Percentiles rank a stretch among this genome's conserved stretches.
Evolutionary conservation across 1,140 invertebrate genomes (phyloP).

Genomic region (Portunus trituberculatus): DNA sequence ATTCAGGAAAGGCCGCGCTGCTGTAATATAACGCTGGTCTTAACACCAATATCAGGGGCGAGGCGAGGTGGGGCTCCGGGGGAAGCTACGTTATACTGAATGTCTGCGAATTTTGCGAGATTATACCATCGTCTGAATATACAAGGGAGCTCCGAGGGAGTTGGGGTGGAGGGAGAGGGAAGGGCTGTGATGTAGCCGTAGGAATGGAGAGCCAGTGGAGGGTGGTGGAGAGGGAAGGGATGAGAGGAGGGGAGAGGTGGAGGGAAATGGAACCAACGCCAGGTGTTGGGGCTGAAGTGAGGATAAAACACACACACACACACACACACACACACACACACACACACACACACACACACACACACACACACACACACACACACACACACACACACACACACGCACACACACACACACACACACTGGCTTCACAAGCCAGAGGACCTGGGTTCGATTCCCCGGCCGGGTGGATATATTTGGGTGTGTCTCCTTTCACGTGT

Average conservation of each 20-base stretch:
- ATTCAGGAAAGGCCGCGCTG: not conserved
- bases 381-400: slow-evolving; percentile 17
- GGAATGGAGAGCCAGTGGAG: not conserved
- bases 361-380: slow-evolving; percentile 20
- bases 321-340: too few relatives aligned
- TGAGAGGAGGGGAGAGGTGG: not conserved
- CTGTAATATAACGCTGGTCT: slow-evolving; percentile 1
- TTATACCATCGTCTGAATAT: not conserved
- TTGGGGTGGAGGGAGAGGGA: too few relatives aligned
- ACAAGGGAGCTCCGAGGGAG: too few relatives aligned
- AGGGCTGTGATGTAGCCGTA: too few relatives aligned
- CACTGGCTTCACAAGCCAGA: too few relatives aligned
- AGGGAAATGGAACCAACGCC: not conserved
- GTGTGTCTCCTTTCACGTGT: too few relatives aligned
- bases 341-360: slow-evolving; percentile 2
- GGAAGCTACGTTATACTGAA: slow-evolving; percentile 2
- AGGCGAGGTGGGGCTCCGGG: not conserved
- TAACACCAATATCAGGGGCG: not conserved
- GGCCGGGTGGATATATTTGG: too few relatives aligned
- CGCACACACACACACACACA: not conserved
- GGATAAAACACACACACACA: not conserved
- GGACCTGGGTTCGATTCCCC: too few relatives aligned
- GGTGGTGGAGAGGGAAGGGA: not conserved
- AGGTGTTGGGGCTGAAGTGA: not conserved
- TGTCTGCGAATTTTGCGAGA: slow-evolving; percentile 10